These are phyloP conservation scores for Philotrypesis tridentata DNA, from an alignment of 1,140 invertebrate genomes.

Conservation along the genomic window DNA sequence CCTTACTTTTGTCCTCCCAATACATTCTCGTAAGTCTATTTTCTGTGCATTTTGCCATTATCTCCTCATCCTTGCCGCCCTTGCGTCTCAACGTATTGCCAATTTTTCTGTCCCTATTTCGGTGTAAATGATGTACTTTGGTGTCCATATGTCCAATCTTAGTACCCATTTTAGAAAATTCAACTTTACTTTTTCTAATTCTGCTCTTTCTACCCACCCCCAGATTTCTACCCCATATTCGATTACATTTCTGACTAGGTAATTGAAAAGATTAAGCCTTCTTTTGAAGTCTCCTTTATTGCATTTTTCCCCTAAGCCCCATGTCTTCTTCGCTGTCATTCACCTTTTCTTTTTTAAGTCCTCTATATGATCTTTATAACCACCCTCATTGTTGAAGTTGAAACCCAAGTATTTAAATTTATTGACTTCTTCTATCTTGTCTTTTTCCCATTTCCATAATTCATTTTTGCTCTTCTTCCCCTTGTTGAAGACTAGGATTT, in stretches of 20 bases:
- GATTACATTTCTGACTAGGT: conserved; percentile 48
- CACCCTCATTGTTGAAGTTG: conserved; percentile 42
- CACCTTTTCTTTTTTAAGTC: conserved; percentile 40
- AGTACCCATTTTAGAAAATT: conserved; percentile 44
- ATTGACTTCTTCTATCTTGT: conserved; percentile 46
- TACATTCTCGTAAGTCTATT: conserved; percentile 27
- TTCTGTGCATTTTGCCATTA: conserved; percentile 18
- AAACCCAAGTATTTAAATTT: conserved; percentile 49
- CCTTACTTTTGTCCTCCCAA: conserved; percentile 35
- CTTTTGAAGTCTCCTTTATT: conserved; percentile 9
- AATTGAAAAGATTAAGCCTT: conserved; percentile 42
- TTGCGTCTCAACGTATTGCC: conserved; percentile 19
- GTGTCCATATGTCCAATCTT: conserved; percentile 45
- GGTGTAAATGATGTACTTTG: conserved; percentile 45
- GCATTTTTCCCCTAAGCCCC: too few species aligned
- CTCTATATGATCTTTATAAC: conserved; percentile 37
- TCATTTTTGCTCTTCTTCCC: conserved; percentile 15
- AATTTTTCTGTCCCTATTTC: conserved; percentile 20
- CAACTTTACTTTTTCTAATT: conserved; percentile 40
- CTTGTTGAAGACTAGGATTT: conserved; percentile 41
- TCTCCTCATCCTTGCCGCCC: conserved; percentile 35
- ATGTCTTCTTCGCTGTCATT: too few species aligned
- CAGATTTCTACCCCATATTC: conserved; percentile 50
- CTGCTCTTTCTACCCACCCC: conserved; percentile 46
- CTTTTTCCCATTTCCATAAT: conserved; percentile 33